Base-by-base conservation (phyloP, 2,888 invertebrate genomes). In the Alcis repandata region DNA sequence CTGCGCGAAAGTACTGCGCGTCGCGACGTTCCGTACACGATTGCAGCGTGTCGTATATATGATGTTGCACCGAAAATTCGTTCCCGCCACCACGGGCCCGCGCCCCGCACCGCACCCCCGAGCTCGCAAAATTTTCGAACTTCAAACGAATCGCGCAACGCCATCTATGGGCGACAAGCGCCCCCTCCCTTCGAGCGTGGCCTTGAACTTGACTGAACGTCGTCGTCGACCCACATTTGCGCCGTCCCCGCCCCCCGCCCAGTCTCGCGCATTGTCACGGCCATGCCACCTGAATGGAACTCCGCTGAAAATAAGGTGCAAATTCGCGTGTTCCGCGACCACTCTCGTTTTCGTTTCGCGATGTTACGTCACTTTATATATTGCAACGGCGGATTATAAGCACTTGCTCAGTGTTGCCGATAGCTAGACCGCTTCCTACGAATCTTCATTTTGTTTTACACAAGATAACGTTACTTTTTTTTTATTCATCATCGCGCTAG, bases 31-130 rank as follows among this genome's bases (percentile, higher is more conserved):
- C 90, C 78, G 88, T 88, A 87, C 88, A 87, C 91, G 92, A 92
- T 88, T 92, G 92, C 92, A 92, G 88, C 85, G 87, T 87, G 86
- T 87, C 86, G 89, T 88, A 80, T 88, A 84, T 88, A 83, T 89
- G 89, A 83, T 89, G 89, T 89, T 91, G 92, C 92, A 92, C 92
- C 92, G 89, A 92, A 92, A 91, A 85, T 92, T 92, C 86, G 89
- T 88, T 88, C 89, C 89, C 89, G 84, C 87, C 71, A 79, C 80
- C 78, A 74, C 76, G 74, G 77, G 78, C 85, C 83, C 85, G 81
- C 86, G 78, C 88, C 83, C 85, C 87, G 80, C 85, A 75, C 86
- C 77, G 70, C 87, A 77, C 86, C 82, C 84, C 85, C 83, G 83
- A 84, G 80, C 86, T 88, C 87, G 90, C 90, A 79, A 91, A 90